phyloP scores from a whole-genome alignment of 2,797 vertebrate genomes.

The Gymnoscopelus microlampas region DNA sequence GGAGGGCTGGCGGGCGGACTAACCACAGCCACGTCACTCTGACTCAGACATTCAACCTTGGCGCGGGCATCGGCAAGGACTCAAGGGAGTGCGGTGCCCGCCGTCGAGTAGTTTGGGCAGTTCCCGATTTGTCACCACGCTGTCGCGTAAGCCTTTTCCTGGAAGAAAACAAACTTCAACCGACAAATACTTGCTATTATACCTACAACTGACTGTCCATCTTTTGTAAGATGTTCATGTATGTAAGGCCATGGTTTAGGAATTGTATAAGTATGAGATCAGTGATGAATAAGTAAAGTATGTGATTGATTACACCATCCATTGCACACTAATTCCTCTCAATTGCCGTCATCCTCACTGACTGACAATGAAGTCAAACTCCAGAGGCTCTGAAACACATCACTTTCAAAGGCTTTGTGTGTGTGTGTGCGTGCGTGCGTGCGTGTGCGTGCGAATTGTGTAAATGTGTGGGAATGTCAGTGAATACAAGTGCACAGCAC shows the following conservation, averaged over 20 bases:
- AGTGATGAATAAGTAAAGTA: slow-evolving; percentile 1
- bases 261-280: not conserved
- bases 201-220: not conserved
- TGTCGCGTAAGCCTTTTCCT: too few relatives aligned
- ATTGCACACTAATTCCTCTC: slow-evolving; percentile 18
- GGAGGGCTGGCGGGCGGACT: too few relatives aligned
- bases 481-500: slow-evolving; percentile 34
- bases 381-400: slow-evolving; percentile 25
- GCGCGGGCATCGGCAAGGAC: too few relatives aligned
- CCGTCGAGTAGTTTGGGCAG: too few relatives aligned
- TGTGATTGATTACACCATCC: slow-evolving; percentile 25
- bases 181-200: too few relatives aligned
- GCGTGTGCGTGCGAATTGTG: slow-evolving; percentile 20
- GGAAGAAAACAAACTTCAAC: too few relatives aligned
- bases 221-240: not conserved
- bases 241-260: not conserved
- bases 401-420: not conserved
- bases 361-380: slow-evolving; percentile 46
- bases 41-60: too few relatives aligned
- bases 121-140: too few relatives aligned
- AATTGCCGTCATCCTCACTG: slow-evolving; percentile 6
- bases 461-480: slow-evolving; percentile 30
- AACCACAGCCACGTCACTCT: too few relatives aligned
- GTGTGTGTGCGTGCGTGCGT: slow-evolving; percentile 6
- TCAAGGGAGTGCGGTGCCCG: too few relatives aligned